These are phyloP conservation scores for Leucophenga montana DNA, from an alignment of 2,888 invertebrate species.

Conservation along the genomic window DNA sequence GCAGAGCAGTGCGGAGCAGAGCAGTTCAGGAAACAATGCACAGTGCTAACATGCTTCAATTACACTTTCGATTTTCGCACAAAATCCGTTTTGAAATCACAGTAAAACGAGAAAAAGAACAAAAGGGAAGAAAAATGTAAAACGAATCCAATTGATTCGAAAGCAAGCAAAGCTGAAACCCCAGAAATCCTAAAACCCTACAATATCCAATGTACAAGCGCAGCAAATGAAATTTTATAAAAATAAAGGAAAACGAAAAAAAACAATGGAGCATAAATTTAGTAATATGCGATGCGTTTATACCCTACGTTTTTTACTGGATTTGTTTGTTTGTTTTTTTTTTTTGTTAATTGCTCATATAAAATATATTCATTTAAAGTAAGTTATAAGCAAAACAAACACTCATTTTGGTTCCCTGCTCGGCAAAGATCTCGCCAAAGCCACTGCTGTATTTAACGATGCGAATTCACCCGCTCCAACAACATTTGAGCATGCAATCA, in stretches of 20 bases:
- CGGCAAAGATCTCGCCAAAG: no score
- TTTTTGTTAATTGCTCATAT: no score
- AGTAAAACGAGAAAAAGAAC: constrained; percentile 25
- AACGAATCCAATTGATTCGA: constrained; percentile 41
- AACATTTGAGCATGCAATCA: no score
- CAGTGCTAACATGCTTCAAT: constrained; percentile 59
- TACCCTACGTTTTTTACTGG: no score
- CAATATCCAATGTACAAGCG: constrained; percentile 22
- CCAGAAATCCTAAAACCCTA: constrained; percentile 14
- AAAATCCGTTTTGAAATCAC: constrained; percentile 31
- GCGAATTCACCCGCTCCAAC: no score
- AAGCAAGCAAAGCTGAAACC: constrained; percentile 18
- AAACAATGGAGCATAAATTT: neutral
- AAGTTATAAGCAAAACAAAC: no score
- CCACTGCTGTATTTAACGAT: no score
- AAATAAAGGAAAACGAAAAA: constrained; percentile 51
- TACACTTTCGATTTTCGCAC: constrained; percentile 61
- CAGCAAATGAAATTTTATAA: constrained; percentile 64
- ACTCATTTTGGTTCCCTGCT: no score
- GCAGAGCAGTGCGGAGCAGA: constrained; percentile 35
- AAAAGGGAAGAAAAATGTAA: constrained; percentile 56
- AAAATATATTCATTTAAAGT: no score
- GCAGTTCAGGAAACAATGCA: constrained; percentile 56
- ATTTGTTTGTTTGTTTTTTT: no score
- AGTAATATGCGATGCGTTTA: no score